These are phyloP conservation scores for Arbacia lixula DNA, from an alignment of 53 echinoderm and acorn worm species.

Conservation along the genomic window DNA sequence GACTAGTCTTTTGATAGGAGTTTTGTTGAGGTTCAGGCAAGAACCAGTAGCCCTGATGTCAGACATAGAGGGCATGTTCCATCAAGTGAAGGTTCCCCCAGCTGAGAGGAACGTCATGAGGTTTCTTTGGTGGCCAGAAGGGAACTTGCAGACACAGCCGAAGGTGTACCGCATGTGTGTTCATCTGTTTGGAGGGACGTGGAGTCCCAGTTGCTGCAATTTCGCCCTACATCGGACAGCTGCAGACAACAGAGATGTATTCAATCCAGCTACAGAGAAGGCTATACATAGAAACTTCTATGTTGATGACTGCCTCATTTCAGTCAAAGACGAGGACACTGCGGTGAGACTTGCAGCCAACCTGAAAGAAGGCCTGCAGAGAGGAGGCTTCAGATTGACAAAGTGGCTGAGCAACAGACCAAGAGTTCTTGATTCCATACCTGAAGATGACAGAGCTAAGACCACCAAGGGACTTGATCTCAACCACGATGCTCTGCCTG, in stretches of 20 bases:
- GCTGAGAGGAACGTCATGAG: slow-evolving; percentile 59
- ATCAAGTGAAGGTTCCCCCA: slow-evolving; percentile 58
- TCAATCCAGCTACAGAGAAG: slow-evolving; percentile 5
- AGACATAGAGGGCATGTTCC: slow-evolving; percentile 74
- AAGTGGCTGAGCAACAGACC: slow-evolving; percentile 61
- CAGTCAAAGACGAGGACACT: slow-evolving; percentile 14
- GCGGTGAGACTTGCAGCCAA: slow-evolving; percentile 38
- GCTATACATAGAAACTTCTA: slow-evolving; percentile 47
- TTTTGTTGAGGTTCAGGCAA: slow-evolving; percentile 66
- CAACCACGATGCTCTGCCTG: slow-evolving; percentile 52
- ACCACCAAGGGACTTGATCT: slow-evolving; percentile 58
- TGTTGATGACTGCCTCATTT: slow-evolving; percentile 63
- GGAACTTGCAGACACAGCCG: slow-evolving; percentile 20
- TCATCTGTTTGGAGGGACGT: slow-evolving; percentile 73
- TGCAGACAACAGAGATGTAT: slow-evolving; percentile 7
- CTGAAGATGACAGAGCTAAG: slow-evolving; percentile 57
- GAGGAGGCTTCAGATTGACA: slow-evolving; percentile 58
- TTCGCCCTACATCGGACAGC: slow-evolving; percentile 56
- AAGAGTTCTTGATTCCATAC: slow-evolving; percentile 45
- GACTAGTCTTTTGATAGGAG: slow-evolving; percentile 63
- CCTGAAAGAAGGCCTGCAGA: slow-evolving; percentile 20
- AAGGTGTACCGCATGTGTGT: slow-evolving; percentile 72
- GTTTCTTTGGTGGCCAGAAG: slow-evolving; percentile 72
- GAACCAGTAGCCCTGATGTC: slow-evolving; percentile 63
- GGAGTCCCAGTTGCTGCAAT: slow-evolving; percentile 61